phyloP scores from a whole-genome alignment of 2,113 vertebrate genomes.

The Balaeniceps rex region DNA sequence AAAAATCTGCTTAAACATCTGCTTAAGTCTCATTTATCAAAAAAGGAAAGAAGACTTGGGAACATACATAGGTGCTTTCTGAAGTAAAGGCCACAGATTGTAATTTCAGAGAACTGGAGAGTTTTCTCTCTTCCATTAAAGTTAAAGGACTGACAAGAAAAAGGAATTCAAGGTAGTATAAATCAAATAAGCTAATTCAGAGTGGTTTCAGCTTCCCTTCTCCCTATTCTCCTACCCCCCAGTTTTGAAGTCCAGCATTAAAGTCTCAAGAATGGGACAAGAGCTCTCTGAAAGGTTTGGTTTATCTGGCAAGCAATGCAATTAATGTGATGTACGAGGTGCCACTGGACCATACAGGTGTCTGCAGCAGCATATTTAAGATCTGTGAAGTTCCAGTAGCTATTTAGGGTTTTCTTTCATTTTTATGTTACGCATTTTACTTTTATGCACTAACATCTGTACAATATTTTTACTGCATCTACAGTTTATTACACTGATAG shows the following conservation, averaged over 20 bases:
- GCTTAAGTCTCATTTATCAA: neutral
- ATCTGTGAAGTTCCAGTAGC: neutral
- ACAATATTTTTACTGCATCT: neutral
- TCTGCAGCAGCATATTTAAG: neutral
- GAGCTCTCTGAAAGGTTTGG: neutral
- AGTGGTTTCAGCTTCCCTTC: neutral
- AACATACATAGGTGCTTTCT: neutral
- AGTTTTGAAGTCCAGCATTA: neutral
- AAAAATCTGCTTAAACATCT: neutral
- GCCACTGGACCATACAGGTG: neutral
- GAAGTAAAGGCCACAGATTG: neutral
- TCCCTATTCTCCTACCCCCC: neutral
- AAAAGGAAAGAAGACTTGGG: neutral
- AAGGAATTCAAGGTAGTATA: neutral
- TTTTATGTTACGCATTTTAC: neutral
- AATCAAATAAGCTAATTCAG: neutral
- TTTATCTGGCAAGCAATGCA: neutral
- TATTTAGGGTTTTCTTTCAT: neutral
- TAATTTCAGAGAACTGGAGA: neutral
- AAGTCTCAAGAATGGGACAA: neutral
- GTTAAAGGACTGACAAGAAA: neutral
- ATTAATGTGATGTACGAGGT: neutral
- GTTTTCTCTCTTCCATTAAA: neutral
- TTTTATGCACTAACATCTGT: neutral
- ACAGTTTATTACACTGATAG: neutral